Base-by-base conservation (phyloP, 2,113 vertebrate genomes). In the Lepus americanus region DNA sequence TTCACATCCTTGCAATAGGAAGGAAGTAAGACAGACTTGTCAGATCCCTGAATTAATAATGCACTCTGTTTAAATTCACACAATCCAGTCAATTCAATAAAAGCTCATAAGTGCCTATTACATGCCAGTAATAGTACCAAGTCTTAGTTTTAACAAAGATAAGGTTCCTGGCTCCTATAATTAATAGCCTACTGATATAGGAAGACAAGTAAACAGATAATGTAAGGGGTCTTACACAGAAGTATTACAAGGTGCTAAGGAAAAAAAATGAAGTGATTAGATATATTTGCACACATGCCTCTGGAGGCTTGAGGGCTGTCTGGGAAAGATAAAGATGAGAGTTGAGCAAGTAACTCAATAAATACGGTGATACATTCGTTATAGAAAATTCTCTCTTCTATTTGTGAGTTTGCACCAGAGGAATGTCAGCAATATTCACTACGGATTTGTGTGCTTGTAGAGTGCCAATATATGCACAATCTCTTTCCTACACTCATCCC, bases 21-120 rank as follows among this genome's bases (percentile, higher is more conserved):
- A 73, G 49, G 22, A 49, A 64, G 22, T 80, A 14, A 82, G 74
- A 51, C 19, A 82, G 33, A 69, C 31, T 36, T 67, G 44, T 82
- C 39, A 49, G 61, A 22, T 66, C 12, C 66, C n/a, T 12, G n/a
- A n/a, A 79, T 25, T 61, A 87, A 51, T 51, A 69, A 88, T 23
- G 86, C 8, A 53, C 78, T 87, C 82, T 69, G 19, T 81, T 81
- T 90, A 76, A 72, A 31, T 93, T 16, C 94, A n/a, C 29, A 83
- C 11, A 66, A 16, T 79, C 53, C 25, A 51, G 89, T 92, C 66
- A 89, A 70, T 85, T 85, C 73, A 77, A 22, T 82, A 73, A 72
- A 64, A 22, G 31, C 31, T 59, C 87, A 14, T 6, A 87, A 87
- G 53, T 72, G 17, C 29, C 22, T 92, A 20, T 87, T 82, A 70